Evolutionary conservation across 2,888 invertebrate genomes (phyloP).

Genomic region (Cryptops parisi): DNA sequence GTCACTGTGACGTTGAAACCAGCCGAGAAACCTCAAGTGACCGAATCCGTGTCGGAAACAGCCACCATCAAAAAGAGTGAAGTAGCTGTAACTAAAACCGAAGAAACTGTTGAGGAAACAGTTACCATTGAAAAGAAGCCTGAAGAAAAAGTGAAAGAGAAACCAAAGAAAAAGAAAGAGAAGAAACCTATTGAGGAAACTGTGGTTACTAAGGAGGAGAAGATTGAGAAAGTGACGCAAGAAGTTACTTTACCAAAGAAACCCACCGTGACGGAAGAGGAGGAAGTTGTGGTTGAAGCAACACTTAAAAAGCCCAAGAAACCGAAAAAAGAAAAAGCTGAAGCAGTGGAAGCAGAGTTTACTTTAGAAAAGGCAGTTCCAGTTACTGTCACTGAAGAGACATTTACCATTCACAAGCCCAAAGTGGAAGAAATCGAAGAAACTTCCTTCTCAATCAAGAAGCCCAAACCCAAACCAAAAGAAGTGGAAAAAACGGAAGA

Average conservation of each 20-base stretch:
- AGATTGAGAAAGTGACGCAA: not conserved
- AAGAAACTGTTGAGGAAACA: too few species aligned
- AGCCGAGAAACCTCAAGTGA: conserved; percentile 4
- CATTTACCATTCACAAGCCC: conserved; percentile 6
- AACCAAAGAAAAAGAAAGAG: conserved; percentile 15
- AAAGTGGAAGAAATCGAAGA: conserved; percentile 16
- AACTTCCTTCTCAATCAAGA: conserved; percentile 4
- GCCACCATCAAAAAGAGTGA: not conserved
- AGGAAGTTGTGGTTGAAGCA: conserved; percentile 14
- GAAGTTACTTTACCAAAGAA: not conserved
- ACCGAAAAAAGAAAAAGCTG: conserved; percentile 12
- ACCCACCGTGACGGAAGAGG: conserved; percentile 8
- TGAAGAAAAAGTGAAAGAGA: not conserved
- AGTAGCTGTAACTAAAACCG: not conserved
- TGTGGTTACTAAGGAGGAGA: not conserved
- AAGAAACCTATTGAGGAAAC: conserved; percentile 13
- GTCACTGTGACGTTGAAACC: not conserved
- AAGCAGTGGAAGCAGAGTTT: conserved; percentile 6
- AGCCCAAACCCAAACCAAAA: conserved; percentile 3
- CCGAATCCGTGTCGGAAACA: not conserved
- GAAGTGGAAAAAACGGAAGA: conserved; percentile 12
- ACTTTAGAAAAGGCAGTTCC: conserved; percentile 11
- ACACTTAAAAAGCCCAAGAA: conserved; percentile 12
- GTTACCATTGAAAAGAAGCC: conserved; percentile 3
- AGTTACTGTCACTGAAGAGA: conserved; percentile 7